phyloP scores from a whole-genome alignment of 1,140 invertebrate species.

The Drosophila willistoni region DNA sequence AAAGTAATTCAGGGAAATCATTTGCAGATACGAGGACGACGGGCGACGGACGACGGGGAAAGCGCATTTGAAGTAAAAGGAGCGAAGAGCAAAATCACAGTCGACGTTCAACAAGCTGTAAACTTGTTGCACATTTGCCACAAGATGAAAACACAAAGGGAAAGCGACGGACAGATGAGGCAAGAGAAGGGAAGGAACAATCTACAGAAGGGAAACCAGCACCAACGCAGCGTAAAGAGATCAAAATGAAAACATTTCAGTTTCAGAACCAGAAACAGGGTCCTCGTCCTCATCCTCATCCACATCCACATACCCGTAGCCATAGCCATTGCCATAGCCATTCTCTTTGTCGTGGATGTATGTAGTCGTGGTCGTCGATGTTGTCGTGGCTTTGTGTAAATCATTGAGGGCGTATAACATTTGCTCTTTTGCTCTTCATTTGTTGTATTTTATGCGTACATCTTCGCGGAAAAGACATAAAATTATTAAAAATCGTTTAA shows the following conservation, averaged over 20 bases:
- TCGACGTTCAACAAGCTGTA: conserved; percentile 75
- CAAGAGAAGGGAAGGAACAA: neutral
- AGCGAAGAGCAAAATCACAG: conserved; percentile 56
- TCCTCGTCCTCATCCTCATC: conserved; percentile 21
- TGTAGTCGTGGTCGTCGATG: neutral
- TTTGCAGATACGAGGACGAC: conserved; percentile 11
- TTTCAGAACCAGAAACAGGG: conserved; percentile 26
- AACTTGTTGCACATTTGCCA: conserved; percentile 67
- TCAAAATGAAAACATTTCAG: conserved; percentile 78
- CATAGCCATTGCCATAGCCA: conserved; percentile 13
- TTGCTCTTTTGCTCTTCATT: conserved; percentile 78
- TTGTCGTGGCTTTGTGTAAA: conserved; percentile 62
- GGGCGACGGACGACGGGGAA: too few species aligned
- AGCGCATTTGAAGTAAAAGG: conserved; percentile 31
- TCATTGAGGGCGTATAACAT: conserved; percentile 78
- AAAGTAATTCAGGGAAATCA: conserved; percentile 80
- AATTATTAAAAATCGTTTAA: conserved; percentile 82
- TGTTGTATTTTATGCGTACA: conserved; percentile 82
- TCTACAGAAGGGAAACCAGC: conserved; percentile 1
- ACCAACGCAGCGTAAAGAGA: conserved; percentile 78
- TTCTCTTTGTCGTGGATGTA: neutral
- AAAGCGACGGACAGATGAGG: neutral
- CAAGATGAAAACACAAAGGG: conserved; percentile 58
- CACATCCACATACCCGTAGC: too few species aligned
- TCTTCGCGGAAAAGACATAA: conserved; percentile 79